A percentile compares a stretch with the other conserved stretches of the same genome.
Evolutionary conservation across 1,140 invertebrate species (phyloP).

Genomic region (Lepidostoma basale): DNA sequence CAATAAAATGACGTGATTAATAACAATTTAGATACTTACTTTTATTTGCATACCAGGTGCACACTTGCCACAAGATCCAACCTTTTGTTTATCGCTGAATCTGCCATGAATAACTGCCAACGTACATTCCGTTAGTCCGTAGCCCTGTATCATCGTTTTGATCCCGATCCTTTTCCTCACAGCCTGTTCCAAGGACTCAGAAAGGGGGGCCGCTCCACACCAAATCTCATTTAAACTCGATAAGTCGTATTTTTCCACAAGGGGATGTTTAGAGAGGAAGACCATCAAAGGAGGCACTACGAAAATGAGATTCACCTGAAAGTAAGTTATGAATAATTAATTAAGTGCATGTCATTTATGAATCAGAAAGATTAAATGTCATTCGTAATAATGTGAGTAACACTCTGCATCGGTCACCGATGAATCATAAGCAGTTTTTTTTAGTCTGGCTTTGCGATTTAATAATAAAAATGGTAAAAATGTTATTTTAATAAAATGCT

Average conservation of each 20-base stretch:
- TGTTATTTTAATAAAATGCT: no score
- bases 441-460: no score
- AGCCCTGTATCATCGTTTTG: constrained; percentile 66
- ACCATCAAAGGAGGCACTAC: constrained; percentile 70
- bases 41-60: constrained; percentile 11
- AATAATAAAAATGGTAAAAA: no score
- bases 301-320: constrained; percentile 64
- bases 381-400: not conserved
- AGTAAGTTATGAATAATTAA: constrained; percentile 48
- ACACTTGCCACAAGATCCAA: constrained; percentile 41
- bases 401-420: not conserved
- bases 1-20: no score
- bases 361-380: not conserved
- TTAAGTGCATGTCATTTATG: not conserved
- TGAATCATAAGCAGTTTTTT: no score
- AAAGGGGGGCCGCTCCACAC: constrained; percentile 66
- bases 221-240: constrained; percentile 63
- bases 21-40: not conserved
- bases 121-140: constrained; percentile 74
- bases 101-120: constrained; percentile 48
- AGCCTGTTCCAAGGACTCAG: constrained; percentile 54
- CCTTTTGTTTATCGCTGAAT: not conserved
- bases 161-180: constrained; percentile 59
- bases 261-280: constrained; percentile 69
- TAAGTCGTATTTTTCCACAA: constrained; percentile 67